phyloP scores from a whole-genome alignment of 1,140 invertebrate genomes.

The Reticulitermes speratus region DNA sequence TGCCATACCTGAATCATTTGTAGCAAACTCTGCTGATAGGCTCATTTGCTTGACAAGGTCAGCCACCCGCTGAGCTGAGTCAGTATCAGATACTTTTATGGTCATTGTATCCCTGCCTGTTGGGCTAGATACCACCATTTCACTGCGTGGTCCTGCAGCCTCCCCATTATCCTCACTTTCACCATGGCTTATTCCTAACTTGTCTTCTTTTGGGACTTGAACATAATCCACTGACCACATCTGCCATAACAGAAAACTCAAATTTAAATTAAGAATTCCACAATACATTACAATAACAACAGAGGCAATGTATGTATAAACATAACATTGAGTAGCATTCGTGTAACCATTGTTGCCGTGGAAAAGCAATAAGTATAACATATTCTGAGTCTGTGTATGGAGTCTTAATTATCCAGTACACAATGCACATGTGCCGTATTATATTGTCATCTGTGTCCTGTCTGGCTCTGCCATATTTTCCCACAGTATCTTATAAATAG shows the following conservation, averaged over 20 bases:
- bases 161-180: conserved; percentile 34
- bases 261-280: conserved; percentile 10
- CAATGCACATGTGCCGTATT: no score
- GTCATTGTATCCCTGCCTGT: no score
- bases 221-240: conserved; percentile 97
- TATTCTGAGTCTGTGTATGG: background rate
- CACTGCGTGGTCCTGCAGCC: background rate
- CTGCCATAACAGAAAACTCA: conserved; percentile 50
- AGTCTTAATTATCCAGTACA: background rate
- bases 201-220: conserved; percentile 68
- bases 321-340: no score
- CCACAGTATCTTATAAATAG: no score
- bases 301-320: background rate
- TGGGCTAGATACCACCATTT: background rate
- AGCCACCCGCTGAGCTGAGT: conserved; percentile 49
- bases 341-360: no score
- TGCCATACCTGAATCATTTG: conserved; percentile 22
- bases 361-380: background rate
- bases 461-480: no score
- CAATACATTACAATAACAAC: conserved; percentile 20
- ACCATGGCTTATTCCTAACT: conserved; percentile 33
- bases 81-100: no score
- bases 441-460: no score
- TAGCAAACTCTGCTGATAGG: conserved; percentile 62
- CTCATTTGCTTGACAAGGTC: conserved; percentile 80